Base-by-base conservation (phyloP, 2,113 vertebrate genomes). In the Oryzias curvinotus region DNA sequence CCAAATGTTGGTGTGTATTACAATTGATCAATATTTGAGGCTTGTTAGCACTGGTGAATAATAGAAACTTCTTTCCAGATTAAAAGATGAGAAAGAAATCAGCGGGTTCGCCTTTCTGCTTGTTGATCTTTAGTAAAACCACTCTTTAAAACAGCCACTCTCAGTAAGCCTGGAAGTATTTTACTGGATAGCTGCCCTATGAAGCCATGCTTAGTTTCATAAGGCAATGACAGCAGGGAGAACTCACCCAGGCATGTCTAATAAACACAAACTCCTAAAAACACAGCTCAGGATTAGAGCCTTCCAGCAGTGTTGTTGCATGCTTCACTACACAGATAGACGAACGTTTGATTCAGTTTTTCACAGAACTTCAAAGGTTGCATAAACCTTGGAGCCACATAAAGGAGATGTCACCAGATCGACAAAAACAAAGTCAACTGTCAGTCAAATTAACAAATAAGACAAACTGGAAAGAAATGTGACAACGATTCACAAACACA, bases 61-160 rank as follows among this genome's bases (percentile, higher is more conserved):
- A 46, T 67, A 51, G 45, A 17, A 28, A 59, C n/a, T 17, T 53
- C 17, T 65, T 52, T 8, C 50, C 12, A 30, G 52, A 41, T 14
- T 14, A 47, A 19, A 46, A n/a, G 55, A 63, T 23, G 3, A 14
- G 15, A 75, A 25, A 18, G 46, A 66, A 46, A 47, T 47, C 41
- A 12, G 14, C 13, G 13, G 19, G 18, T 44, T 50, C 16, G 14
- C 5, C 44, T 14, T 4, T 15, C 43, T 21, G 30, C 56, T 15
- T 65, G 55, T 50, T 68, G 59, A 61, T 70, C 52, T 72, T 51
- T 26, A 51, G 49, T 62, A 69, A 73, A 71, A 60, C 66, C 73
- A 62, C 44, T 51, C 48, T 56, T 45, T 3, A 59, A 62, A 53
- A 2, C 1, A 54, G 16, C 58, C 55, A 48, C 25, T 58, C 64